Conservation (phyloP, 2,888 invertebrate genomes). For the Serripes groenlandicus region DNA sequence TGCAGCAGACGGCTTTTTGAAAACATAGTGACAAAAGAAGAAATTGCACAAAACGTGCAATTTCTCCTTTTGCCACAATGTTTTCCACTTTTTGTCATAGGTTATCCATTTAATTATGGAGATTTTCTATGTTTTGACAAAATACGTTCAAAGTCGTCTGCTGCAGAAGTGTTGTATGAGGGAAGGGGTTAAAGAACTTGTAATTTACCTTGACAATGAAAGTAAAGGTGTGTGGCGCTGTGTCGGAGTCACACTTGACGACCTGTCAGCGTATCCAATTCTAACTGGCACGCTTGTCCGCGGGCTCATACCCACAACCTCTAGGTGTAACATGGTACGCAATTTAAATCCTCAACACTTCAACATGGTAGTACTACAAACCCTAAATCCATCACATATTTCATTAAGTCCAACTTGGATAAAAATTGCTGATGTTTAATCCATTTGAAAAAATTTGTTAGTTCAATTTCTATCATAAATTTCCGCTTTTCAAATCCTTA, state of each 20-base stretch:
- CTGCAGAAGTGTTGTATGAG: too few species aligned
- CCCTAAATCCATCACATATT: too few species aligned
- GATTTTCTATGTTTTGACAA: too few species aligned
- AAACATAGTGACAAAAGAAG: background rate
- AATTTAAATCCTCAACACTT: background rate
- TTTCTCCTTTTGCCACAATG: background rate
- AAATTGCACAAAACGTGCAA: background rate
- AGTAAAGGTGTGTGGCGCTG: slow-evolving; percentile 60
- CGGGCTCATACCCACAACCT: slow-evolving; percentile 70
- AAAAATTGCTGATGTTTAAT: too few species aligned
- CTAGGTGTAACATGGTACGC: slow-evolving; percentile 65
- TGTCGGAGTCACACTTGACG: slow-evolving; percentile 62
- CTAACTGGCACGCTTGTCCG: slow-evolving; percentile 61
- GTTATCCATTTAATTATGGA: too few species aligned
- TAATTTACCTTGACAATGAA: slow-evolving; percentile 58
- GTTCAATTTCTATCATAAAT: slow-evolving; percentile 12
- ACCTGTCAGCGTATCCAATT: slow-evolving; percentile 65
- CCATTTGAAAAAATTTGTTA: background rate
- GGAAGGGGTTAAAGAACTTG: too few species aligned
- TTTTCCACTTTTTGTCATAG: too few species aligned
- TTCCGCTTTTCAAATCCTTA: slow-evolving; percentile 11
- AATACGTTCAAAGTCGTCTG: too few species aligned
- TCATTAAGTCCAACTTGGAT: too few species aligned
- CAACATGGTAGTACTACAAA: background rate
- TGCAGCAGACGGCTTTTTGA: background rate